Base-by-base conservation (phyloP, 2,888 invertebrate genomes). In the Nipponacmea schrenckii region DNA sequence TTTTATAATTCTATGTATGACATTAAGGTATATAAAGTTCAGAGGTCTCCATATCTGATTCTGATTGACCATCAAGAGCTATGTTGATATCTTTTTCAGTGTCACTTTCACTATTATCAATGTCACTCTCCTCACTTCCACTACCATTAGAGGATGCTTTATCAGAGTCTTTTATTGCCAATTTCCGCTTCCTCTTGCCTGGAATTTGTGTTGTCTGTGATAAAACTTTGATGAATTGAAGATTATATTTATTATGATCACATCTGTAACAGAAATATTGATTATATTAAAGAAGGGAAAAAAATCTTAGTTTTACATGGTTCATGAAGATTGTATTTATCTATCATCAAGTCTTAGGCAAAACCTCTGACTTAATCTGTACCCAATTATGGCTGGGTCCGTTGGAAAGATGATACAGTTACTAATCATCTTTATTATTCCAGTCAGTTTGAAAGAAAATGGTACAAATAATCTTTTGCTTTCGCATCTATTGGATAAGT, bases 221-320 rank as follows among this genome's bases (percentile, higher is more conserved):
- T 69, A 86, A 71, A 5, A 85, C 78, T n/a, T 86, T 24, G 3
- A 96, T 90, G 78, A 93, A 94, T 64, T 92, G 91, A 77, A 95
- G 91, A 0, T 94, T 95, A 86, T 95, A 96, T 84, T 95, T 94
- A 89, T 96, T 96, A 88, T 94, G 95, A 86, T 96, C 95, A 87
- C 95, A 96, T 81, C 96, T 96, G 90, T 27, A 92, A 92, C 76
- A 79, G 76, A 79, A 65, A 77, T 69, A 75, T 76, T 31, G 74
- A n/a, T n/a, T n/a, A n/a, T n/a, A n/a, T n/a, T n/a, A n/a, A n/a
- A n/a, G n/a, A n/a, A n/a, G n/a, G n/a, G 45, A 62, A 64, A 65
- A n/a, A 45, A 46, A 20, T n/a, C 14, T 31, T 2, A 1, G 8
- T 62, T n/a, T n/a, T n/a, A 15, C 12, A 4, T 4, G 64, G 15